These are phyloP conservation scores for Metacarcinus magister DNA, from an alignment of 2,888 invertebrate genomes.

Conservation along the genomic window DNA sequence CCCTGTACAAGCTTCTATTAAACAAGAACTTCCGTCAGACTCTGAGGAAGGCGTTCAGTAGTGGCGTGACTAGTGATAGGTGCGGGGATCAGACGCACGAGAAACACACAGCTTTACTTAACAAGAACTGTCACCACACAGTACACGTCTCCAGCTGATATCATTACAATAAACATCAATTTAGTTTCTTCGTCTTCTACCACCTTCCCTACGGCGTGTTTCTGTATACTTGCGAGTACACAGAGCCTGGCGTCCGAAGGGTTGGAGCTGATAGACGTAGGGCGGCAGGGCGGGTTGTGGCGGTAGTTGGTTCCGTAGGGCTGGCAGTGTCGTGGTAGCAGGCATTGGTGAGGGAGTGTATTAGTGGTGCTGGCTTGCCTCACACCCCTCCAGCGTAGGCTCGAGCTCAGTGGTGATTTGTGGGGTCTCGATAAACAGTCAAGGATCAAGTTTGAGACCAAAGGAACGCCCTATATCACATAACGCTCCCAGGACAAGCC, in stretches of 20 bases:
- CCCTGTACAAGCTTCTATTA: too few species aligned
- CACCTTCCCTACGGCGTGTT: neutral
- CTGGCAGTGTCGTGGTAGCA: slow-evolving; percentile 8
- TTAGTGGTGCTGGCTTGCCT: neutral
- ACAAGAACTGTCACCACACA: too few species aligned
- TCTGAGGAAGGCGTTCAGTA: neutral
- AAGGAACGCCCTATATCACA: neutral
- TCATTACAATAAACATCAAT: neutral
- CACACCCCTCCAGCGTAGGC: neutral
- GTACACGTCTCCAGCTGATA: neutral
- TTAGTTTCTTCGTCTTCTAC: neutral
- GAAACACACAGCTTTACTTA: too few species aligned
- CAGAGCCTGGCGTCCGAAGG: too few species aligned
- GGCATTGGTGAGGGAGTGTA: neutral
- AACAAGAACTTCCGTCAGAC: neutral
- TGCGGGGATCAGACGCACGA: too few species aligned
- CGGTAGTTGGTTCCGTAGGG: neutral
- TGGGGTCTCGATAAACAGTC: neutral
- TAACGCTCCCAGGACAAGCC: neutral
- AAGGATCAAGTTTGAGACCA: neutral
- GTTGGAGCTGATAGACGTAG: neutral
- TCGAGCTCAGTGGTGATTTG: neutral
- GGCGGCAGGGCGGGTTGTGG: neutral
- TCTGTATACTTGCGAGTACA: neutral
- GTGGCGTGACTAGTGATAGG: neutral